Conservation (phyloP, 2,113 vertebrate species). For the Oreochromis tanganicae region DNA sequence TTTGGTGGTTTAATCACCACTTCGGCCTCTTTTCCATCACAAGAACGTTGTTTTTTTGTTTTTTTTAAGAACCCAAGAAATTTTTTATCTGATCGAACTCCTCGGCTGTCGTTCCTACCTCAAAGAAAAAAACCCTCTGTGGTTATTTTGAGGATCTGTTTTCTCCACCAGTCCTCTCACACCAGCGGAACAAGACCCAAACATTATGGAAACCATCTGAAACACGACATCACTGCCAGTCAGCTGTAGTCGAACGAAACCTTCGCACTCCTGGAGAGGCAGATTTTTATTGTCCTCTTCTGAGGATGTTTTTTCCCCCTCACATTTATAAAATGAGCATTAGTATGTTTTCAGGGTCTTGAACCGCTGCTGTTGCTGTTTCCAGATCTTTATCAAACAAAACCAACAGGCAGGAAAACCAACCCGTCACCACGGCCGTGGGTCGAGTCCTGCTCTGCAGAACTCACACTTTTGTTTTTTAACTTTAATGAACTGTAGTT, state of each 20-base stretch:
- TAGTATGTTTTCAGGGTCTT: neutral
- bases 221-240: neutral
- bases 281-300: neutral
- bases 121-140: neutral
- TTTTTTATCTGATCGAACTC: neutral
- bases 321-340: neutral
- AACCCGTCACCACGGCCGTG: fast-evolving
- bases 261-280: neutral
- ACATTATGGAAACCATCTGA: neutral
- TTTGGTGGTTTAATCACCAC: neutral
- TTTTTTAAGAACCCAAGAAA: neutral
- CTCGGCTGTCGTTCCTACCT: neutral
- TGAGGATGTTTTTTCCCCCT: neutral
- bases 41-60: no score
- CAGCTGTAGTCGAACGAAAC: neutral
- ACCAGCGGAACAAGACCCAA: neutral
- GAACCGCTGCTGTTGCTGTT: neutral
- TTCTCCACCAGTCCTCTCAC: fast-evolving
- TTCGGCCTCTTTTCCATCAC: neutral
- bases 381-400: neutral
- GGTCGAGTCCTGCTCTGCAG: neutral
- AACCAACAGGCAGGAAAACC: neutral
- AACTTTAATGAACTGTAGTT: neutral
- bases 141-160: neutral
- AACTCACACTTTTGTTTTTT: neutral